phyloP scores from a whole-genome alignment of 2,888 invertebrate genomes.

The Protophormia terraenovae region DNA sequence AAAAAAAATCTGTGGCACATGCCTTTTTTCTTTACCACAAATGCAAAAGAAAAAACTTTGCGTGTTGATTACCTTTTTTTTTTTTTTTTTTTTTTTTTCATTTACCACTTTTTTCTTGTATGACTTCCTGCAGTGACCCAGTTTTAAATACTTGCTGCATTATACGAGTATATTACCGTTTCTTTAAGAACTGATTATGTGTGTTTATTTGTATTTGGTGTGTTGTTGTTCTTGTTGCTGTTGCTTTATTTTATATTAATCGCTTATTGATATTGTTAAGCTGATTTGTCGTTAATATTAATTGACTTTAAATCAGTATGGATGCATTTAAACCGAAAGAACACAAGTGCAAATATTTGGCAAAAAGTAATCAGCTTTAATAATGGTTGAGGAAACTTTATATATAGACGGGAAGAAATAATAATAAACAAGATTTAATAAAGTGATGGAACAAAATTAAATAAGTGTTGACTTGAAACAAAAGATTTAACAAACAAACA shows the following conservation, averaged over 20 bases:
- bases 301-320: slow-evolving; percentile 65
- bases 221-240: background rate
- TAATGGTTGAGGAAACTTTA: slow-evolving; percentile 12
- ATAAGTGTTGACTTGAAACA: slow-evolving; percentile 15
- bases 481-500: slow-evolving; percentile 36
- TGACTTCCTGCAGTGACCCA: slow-evolving; percentile 66
- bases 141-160: slow-evolving; percentile 24
- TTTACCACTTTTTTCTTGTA: slow-evolving; percentile 18
- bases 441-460: background rate
- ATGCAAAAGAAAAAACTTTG: background rate
- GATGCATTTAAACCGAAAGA: slow-evolving; percentile 44
- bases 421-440: background rate
- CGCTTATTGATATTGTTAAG: slow-evolving; percentile 66
- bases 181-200: slow-evolving; percentile 4
- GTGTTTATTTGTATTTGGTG: background rate
- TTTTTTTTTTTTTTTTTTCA: slow-evolving; percentile 5
- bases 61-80: slow-evolving; percentile 55
- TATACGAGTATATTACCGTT: background rate
- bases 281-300: slow-evolving; percentile 68
- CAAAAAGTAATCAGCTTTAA: slow-evolving; percentile 58
- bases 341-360: slow-evolving; percentile 65
- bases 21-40: background rate
- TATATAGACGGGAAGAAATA: background rate
- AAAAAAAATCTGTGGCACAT: slow-evolving; percentile 44
- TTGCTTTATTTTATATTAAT: slow-evolving; percentile 47